These are phyloP conservation scores for Notospermus geniculatus DNA, from an alignment of 1,140 invertebrate species.

Conservation along the genomic window DNA sequence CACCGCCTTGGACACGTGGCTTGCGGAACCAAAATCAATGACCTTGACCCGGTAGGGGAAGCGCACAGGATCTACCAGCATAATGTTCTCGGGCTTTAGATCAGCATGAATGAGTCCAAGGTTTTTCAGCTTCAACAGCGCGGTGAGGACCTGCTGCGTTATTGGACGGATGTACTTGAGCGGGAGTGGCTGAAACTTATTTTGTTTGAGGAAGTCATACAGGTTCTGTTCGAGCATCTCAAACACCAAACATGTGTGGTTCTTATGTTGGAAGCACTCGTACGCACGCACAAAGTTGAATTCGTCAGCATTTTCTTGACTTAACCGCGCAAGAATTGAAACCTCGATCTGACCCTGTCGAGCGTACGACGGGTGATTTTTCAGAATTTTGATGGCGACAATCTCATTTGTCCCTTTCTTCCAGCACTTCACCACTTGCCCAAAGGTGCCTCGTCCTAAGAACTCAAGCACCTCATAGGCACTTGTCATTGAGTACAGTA, in stretches of 20 bases:
- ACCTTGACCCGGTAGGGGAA: constrained; percentile 95
- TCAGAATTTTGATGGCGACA: constrained; percentile 99
- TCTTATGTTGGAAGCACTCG: constrained; percentile 99
- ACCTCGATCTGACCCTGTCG: constrained; percentile 99
- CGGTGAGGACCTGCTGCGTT: constrained; percentile 96
- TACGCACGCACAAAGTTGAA: constrained; percentile 98
- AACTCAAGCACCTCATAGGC: constrained; percentile 98
- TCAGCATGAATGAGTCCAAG: constrained; percentile 98
- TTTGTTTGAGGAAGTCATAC: constrained; percentile 99
- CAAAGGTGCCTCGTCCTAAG: constrained; percentile 96
- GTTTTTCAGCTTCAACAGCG: constrained; percentile 97
- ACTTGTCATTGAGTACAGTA: constrained; percentile 84
- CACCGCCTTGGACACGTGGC: constrained; percentile 97
- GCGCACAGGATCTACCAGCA: constrained; percentile 95
- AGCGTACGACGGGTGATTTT: constrained; percentile 99
- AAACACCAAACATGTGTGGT: constrained; percentile 99
- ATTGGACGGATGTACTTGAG: constrained; percentile 98
- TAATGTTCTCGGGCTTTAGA: constrained; percentile 99
- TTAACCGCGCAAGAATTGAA: constrained; percentile 92
- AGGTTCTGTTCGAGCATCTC: constrained; percentile 99
- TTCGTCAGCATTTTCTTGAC: constrained; percentile 99
- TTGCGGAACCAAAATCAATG: constrained; percentile 99
- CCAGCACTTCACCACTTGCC: constrained; percentile 99
- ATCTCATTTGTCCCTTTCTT: constrained; percentile 99
- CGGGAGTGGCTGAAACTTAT: constrained; percentile 97